phyloP scores from a whole-genome alignment of 2,113 vertebrate genomes.

The Hystrix cristata region DNA sequence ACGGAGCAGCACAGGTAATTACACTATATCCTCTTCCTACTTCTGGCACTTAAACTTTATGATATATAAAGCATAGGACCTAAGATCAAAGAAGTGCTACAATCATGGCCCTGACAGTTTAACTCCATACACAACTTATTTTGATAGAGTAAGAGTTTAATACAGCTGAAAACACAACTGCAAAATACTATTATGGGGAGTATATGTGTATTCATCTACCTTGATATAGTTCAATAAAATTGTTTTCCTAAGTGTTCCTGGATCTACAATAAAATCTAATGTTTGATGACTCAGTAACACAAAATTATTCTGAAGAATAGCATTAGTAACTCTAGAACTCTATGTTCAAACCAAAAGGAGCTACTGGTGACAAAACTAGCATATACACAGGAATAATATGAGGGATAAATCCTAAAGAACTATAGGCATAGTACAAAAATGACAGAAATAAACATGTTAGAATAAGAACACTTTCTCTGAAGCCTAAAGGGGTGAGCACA shows the following conservation, averaged over 20 bases:
- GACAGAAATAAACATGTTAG: constrained; percentile 28
- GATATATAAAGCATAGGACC: not conserved
- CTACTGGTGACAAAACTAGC: not conserved
- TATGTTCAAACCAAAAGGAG: constrained; percentile 1
- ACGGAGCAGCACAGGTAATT: not conserved
- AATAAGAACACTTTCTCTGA: constrained; percentile 32
- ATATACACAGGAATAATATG: constrained; percentile 5
- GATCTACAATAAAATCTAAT: constrained; percentile 20
- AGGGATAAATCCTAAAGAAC: not conserved
- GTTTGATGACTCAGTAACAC: not conserved
- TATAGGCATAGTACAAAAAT: not conserved
- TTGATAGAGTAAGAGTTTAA: not conserved
- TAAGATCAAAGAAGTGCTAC: not conserved
- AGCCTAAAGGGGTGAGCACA: not conserved
- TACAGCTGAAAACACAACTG: not conserved
- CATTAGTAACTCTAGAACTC: not conserved
- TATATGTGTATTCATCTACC: not conserved
- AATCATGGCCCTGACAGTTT: not conserved
- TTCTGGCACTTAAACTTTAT: not conserved
- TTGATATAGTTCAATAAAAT: not conserved
- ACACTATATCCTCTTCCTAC: not conserved
- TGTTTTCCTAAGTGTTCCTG: not conserved
- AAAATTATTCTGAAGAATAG: constrained; percentile 40
- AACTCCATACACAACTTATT: not conserved
- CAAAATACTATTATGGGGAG: not conserved